Percentiles rank a stretch among this genome's conserved stretches.
These are phyloP conservation scores for Protobothrops mucrosquamatus DNA, from an alignment of 2,113 vertebrate genomes.

Conservation along the genomic window DNA sequence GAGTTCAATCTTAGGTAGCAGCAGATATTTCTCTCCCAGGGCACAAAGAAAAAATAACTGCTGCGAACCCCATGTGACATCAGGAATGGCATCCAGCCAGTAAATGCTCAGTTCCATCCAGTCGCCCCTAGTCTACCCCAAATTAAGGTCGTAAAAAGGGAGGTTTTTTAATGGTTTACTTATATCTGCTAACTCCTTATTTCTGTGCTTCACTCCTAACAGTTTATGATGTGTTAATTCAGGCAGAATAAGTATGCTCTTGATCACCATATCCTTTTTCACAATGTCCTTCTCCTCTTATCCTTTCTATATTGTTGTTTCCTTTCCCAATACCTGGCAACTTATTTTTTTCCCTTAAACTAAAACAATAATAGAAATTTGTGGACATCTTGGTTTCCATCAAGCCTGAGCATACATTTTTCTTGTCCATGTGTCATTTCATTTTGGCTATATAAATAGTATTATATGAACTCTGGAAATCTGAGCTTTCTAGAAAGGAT, in stretches of 20 bases:
- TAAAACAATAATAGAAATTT: neutral
- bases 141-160: neutral
- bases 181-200: neutral
- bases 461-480: neutral
- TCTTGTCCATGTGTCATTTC: neutral
- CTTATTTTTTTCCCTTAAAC: neutral
- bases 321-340: neutral
- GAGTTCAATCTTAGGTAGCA: neutral
- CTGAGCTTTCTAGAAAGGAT: neutral
- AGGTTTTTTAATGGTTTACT: neutral
- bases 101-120: neutral
- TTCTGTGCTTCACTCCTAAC: neutral
- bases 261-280: neutral
- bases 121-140: neutral
- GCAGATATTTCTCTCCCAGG: neutral
- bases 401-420: neutral
- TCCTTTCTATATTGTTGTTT: neutral
- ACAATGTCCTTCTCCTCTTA: neutral
- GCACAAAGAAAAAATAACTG: neutral
- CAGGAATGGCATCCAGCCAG: neutral
- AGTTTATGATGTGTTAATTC: neutral
- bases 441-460: neutral
- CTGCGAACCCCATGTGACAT: neutral
- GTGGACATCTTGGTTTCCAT: neutral
- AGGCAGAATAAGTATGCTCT: neutral